Percentiles rank a stretch among this genome's conserved stretches.
phyloP scores from a whole-genome alignment of 2,888 invertebrate species.

The Biston betularia region DNA sequence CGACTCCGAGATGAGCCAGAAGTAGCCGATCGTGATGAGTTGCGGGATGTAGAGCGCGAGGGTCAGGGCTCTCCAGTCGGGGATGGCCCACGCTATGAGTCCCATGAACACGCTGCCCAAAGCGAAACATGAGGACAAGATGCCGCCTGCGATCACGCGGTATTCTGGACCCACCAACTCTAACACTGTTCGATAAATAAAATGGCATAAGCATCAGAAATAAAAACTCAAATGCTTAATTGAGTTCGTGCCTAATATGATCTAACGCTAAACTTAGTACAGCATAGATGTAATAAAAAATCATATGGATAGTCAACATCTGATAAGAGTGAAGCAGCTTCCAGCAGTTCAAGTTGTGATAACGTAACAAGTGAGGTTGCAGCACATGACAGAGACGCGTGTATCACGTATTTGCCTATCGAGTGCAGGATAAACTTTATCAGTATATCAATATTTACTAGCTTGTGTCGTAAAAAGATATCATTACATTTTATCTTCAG shows the following conservation, averaged over 20 bases:
- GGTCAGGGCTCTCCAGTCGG: constrained; percentile 89
- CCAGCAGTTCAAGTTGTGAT: neutral
- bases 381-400: neutral
- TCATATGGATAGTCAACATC: too few relatives aligned
- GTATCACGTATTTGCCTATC: neutral
- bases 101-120: constrained; percentile 89
- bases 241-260: neutral
- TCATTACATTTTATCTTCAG: neutral
- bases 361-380: neutral
- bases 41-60: constrained; percentile 90
- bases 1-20: constrained; percentile 90
- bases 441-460: constrained; percentile 8
- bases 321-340: too few relatives aligned
- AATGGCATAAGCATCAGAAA: neutral
- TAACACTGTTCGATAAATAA: constrained; percentile 81
- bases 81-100: constrained; percentile 88
- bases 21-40: constrained; percentile 87
- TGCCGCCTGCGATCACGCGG: constrained; percentile 89
- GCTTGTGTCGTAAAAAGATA: neutral
- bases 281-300: too few relatives aligned
- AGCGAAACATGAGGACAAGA: constrained; percentile 89
- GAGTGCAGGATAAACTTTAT: neutral
- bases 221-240: neutral
- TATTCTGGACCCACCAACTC: constrained; percentile 91
- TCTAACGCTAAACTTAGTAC: too few relatives aligned